These are phyloP conservation scores for Saturnia pavonia DNA, from an alignment of 2,888 invertebrate genomes.

Conservation along the genomic window DNA sequence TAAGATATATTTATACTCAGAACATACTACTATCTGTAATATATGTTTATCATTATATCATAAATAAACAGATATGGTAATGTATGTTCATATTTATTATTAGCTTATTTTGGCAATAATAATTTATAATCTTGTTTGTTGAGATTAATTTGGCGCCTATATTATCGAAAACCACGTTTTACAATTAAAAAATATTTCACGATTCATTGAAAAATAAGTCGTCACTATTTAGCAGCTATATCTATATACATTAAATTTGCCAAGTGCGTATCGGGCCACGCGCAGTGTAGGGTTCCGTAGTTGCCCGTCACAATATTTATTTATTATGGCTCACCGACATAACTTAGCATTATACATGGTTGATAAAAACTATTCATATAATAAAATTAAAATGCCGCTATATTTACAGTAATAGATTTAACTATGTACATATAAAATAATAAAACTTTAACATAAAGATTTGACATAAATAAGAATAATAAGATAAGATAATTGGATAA, in stretches of 20 bases:
- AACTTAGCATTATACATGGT: too few species aligned
- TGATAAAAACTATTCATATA: too few species aligned
- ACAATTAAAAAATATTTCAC: not conserved
- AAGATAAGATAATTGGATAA: too few species aligned
- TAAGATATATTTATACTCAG: conserved; percentile 8
- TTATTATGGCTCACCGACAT: too few species aligned
- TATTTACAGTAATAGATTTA: too few species aligned
- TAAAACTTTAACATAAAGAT: too few species aligned
- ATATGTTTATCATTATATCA: not conserved
- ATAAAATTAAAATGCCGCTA: too few species aligned
- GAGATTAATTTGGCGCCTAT: not conserved
- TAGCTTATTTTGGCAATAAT: not conserved
- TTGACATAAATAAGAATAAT: too few species aligned
- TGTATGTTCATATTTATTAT: not conserved
- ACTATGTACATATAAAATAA: too few species aligned
- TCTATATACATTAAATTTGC: not conserved
- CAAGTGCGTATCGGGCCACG: too few species aligned
- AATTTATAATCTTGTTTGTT: conserved; percentile 1
- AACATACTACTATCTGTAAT: not conserved
- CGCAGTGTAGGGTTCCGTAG: too few species aligned
- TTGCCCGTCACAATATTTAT: too few species aligned
- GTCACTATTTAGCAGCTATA: not conserved
- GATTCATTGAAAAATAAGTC: not conserved
- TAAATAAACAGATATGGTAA: conserved; percentile 2
- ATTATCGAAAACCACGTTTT: not conserved